Base-by-base conservation (phyloP, 1,140 invertebrate genomes). In the Saccostrea cuccullata region DNA sequence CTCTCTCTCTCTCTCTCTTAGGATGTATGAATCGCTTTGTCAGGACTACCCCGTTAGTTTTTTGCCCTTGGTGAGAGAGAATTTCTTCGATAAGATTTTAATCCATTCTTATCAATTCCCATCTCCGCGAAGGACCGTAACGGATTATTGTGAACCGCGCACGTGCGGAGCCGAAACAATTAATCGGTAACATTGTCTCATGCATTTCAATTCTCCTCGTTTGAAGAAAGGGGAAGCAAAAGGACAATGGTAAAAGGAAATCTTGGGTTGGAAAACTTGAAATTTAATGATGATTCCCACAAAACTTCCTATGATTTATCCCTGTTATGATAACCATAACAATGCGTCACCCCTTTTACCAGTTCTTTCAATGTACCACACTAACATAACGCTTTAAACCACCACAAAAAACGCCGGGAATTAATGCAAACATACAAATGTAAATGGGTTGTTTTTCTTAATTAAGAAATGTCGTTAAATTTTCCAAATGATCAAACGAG, bases 401-500 rank as follows among this genome's bases (percentile, higher is more conserved):
- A 77, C 70, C 70, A 36, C 70, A 77, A 77, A 77, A 64, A 77
- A 36, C 23, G 67, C 70, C 11, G 8, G 26, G 70, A 77, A 77
- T 77, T 77, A 77, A 77, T 77, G 70, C 70, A 77, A 36, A 36
- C 70, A 15, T 77, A 77, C 70, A 77, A 77, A 15, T 77, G 70
- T 77, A 40, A 77, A 77, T 77, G 70, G 70, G 70, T 77, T 77
- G 70, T 77, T 77, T 77, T 77, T 30, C 70, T 77, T 77, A 26
- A 77, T 77, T 30, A 77, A 36, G 70, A 77, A 77, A 36, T 77
- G 70, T 77, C 70, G 70, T 77, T 30, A 77, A 64, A 77, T 30
- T 77, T 77, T 77, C 30, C 70, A 30, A 77, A 77, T 77, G 70
- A 77, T 77, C 70, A 77, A 36, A 77, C 26, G 30, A 17, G 26